These are phyloP conservation scores for Trachymyrmex septentrionalis DNA, from an alignment of 1,140 invertebrate genomes.

Conservation along the genomic window DNA sequence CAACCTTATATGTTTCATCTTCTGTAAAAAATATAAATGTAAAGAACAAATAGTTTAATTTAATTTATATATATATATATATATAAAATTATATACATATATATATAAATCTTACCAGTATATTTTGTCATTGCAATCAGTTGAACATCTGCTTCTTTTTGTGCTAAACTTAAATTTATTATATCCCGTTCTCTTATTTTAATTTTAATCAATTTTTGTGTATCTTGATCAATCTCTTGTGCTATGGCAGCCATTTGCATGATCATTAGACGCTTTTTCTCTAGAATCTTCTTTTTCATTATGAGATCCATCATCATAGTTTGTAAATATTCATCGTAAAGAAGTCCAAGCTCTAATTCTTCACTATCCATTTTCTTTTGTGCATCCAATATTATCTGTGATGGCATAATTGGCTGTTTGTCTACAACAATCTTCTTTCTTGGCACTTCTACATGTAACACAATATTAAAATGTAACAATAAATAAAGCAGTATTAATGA, in stretches of 20 bases:
- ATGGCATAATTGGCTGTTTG: background rate
- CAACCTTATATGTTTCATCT: conserved; percentile 20
- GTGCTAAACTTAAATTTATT: conserved; percentile 55
- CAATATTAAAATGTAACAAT: background rate
- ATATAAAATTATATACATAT: too few relatives aligned
- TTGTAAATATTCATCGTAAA: conserved; percentile 76
- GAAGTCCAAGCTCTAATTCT: conserved; percentile 68
- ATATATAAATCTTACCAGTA: conserved; percentile 61
- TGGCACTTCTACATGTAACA: background rate
- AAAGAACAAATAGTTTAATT: background rate
- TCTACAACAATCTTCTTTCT: background rate
- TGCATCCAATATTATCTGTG: conserved; percentile 26
- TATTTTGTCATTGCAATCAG: conserved; percentile 39
- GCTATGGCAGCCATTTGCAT: conserved; percentile 68
- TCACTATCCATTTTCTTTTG: background rate
- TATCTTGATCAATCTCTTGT: conserved; percentile 66
- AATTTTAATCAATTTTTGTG: conserved; percentile 69
- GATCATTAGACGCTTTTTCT: conserved; percentile 56
- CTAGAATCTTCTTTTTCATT: conserved; percentile 67
- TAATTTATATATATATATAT: background rate
- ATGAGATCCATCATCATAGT: conserved; percentile 65
- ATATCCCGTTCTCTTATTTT: conserved; percentile 68
- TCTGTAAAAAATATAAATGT: conserved; percentile 48
- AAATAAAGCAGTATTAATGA: background rate
- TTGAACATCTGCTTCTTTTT: conserved; percentile 50